A percentile compares a stretch with the other conserved stretches of the same genome.
Evolutionary conservation across 2,113 vertebrate species (phyloP).

Genomic region (Rhegmatorhina hoffmannsi): DNA sequence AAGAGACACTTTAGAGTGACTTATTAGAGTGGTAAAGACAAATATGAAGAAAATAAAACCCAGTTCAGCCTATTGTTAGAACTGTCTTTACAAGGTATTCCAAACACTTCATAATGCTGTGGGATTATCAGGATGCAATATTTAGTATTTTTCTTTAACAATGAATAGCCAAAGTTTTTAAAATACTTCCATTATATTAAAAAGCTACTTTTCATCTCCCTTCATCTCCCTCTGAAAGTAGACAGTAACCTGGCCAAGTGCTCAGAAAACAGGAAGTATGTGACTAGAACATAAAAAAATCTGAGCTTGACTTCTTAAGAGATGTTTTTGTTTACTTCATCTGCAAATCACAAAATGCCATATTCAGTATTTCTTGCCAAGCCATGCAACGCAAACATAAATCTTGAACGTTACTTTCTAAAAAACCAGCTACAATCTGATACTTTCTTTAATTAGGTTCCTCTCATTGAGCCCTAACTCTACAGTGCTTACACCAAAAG

Average conservation of each 20-base stretch:
- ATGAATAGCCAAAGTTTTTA: background rate
- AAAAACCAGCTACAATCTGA: background rate
- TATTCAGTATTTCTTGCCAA: background rate
- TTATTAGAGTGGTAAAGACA: background rate
- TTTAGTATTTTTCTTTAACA: background rate
- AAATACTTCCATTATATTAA: background rate
- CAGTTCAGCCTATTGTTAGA: background rate
- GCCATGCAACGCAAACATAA: background rate
- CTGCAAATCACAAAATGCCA: background rate
- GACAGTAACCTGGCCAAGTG: background rate
- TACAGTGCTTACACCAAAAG: background rate
- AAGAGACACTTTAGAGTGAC: background rate
- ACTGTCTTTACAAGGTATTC: background rate
- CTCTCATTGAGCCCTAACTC: background rate
- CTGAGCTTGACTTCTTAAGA: background rate
- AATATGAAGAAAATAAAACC: background rate
- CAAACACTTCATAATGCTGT: background rate
- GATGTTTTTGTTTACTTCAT: background rate
- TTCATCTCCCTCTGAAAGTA: background rate
- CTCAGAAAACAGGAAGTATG: background rate
- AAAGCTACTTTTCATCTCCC: background rate
- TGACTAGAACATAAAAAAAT: background rate
- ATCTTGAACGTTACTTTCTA: background rate
- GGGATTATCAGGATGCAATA: background rate
- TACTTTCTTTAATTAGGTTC: background rate